Evolutionary conservation across 1,140 invertebrate genomes (phyloP).

Genomic region (Magallana ariakensis): DNA sequence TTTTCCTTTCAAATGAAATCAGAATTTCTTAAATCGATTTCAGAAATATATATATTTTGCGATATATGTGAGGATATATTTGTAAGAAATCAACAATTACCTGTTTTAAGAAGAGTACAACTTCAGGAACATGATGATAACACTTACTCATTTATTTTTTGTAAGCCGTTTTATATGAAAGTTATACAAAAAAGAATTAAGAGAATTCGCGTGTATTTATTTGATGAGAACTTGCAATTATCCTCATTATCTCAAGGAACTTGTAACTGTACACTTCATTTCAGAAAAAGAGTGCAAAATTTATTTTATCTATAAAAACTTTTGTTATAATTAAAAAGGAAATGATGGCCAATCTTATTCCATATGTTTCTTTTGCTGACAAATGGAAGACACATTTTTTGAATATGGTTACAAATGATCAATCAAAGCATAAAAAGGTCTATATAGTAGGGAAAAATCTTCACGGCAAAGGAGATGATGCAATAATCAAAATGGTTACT

Average conservation of each 20-base stretch:
- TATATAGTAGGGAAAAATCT: slow-evolving; percentile 7
- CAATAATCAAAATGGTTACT: background rate
- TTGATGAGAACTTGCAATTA: background rate
- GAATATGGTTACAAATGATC: slow-evolving; percentile 1
- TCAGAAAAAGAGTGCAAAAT: background rate
- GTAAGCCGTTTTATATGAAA: background rate
- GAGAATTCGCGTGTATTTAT: background rate
- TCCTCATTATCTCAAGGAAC: background rate
- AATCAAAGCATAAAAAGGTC: background rate
- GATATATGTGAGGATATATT: background rate
- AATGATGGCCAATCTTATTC: background rate
- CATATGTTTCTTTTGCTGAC: background rate
- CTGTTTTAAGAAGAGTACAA: background rate
- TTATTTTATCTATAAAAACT: background rate
- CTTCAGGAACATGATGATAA: background rate
- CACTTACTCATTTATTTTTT: background rate
- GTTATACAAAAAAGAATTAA: background rate
- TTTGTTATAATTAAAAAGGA: background rate
- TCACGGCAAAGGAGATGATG: background rate
- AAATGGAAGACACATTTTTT: background rate
- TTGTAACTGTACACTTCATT: slow-evolving; percentile 1
- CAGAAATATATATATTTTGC: background rate
- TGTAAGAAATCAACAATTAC: background rate
- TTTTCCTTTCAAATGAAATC: background rate
- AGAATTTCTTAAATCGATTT: background rate